These are phyloP conservation scores for Sinelater perroti DNA, from an alignment of 2,888 invertebrate species.

Conservation along the genomic window DNA sequence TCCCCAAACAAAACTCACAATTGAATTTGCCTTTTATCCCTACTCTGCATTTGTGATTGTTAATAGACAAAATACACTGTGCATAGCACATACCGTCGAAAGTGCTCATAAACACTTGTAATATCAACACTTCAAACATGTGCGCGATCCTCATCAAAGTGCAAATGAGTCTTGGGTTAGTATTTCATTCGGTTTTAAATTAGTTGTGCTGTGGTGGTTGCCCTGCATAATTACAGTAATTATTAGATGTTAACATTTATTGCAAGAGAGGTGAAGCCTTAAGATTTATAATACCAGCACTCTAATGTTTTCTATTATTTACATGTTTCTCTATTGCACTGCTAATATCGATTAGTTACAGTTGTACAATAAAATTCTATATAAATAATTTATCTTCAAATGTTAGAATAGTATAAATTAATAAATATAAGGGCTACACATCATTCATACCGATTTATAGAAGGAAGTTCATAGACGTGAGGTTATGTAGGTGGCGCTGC, in stretches of 20 bases:
- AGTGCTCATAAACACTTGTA: slow-evolving; percentile 31
- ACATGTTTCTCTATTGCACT: slow-evolving; percentile 30
- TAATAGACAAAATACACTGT: slow-evolving; percentile 31
- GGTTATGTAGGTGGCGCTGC: slow-evolving; percentile 13
- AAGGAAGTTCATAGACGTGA: too few relatives aligned
- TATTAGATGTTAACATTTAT: slow-evolving; percentile 20
- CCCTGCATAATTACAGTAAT: slow-evolving; percentile 8
- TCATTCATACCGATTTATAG: too few relatives aligned
- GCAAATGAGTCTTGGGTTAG: too few relatives aligned
- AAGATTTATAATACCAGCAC: slow-evolving; percentile 11
- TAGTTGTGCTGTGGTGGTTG: background rate
- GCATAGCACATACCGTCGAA: slow-evolving; percentile 43
- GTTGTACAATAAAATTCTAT: slow-evolving; percentile 18
- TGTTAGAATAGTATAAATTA: slow-evolving; percentile 19
- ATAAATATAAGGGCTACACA: slow-evolving; percentile 16
- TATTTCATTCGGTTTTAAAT: too few relatives aligned
- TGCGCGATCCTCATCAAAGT: slow-evolving; percentile 5
- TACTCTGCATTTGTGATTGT: slow-evolving; percentile 14
- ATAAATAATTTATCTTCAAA: slow-evolving; percentile 9
- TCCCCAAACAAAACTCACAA: too few relatives aligned
- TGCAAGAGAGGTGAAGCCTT: slow-evolving; percentile 14
- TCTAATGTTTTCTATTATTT: slow-evolving; percentile 12
- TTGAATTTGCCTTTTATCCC: background rate
- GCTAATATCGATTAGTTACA: slow-evolving; percentile 16
- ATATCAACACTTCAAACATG: slow-evolving; percentile 20